Evolutionary conservation across 2,888 invertebrate species (phyloP), one percentile per base, ranked within the genome.

Genomic region (Caprella mutica): DNA sequence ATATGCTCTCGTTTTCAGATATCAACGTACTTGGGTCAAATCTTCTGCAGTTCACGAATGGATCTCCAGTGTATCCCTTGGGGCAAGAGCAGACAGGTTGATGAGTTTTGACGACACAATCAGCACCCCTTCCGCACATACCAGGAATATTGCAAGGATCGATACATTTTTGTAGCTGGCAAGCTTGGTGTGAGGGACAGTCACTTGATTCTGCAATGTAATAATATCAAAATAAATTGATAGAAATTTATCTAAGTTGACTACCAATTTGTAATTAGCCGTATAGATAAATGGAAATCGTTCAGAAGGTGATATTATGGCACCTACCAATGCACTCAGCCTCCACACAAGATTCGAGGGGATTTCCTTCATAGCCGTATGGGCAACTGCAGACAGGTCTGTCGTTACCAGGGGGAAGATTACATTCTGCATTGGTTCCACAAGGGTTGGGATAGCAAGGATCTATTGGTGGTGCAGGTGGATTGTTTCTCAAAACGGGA

Each of bases 381-480:
- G 82, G 81, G 69, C 89, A 89, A 12, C 86, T 87, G 71, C 89
- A 90, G 43, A 90, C 88, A 5, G 89, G 87, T 4, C 89, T 78
- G 68, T 89, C 87, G 55, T 81, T 81, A 29, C 48, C 48, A 24
- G 29, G 29, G 40, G 86, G 85, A 5, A 82, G 81, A 59, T 82
- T 82, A 69, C 90, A 90, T 61, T 81, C 78, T 2, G 86, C 84
- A 69, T 84, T 82, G n/a, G 74, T 74, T 38, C 89, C 90, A 67
- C 89, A 90, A n/a, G 88, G 89, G 74, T 88, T 89, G 1, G 89
- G 89, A 66, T 81, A 80, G 70, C 89, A 89, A 3, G 89, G 78
- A 69, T 90, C 89, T 17, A 43, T 35, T 27, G 44, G 46, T 9
- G 33, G 33, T 3, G 43, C 35, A 6, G 30, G 33, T 23, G 46